Conservation (phyloP, 2,113 vertebrate species). For the Aramus guarauna region DNA sequence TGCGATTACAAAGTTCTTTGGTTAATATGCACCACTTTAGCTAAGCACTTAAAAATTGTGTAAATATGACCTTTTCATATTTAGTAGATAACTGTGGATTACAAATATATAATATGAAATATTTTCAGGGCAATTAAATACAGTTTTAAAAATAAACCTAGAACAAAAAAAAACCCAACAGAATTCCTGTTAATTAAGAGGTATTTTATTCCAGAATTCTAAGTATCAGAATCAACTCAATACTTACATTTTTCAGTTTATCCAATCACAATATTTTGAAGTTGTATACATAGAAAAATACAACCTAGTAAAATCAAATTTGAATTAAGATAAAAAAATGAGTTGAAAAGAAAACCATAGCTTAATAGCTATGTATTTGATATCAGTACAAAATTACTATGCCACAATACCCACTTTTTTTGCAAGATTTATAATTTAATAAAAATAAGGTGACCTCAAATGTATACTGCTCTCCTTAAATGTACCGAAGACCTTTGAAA, state of each 20-base stretch:
- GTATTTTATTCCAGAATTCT: conserved; percentile 64
- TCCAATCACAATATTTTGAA: conserved; percentile 15
- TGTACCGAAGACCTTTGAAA: background rate
- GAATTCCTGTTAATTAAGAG: background rate
- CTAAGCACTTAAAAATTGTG: background rate
- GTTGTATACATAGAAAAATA: conserved; percentile 41
- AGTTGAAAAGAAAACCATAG: conserved; percentile 16
- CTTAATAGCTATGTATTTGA: conserved; percentile 7
- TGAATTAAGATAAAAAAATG: background rate
- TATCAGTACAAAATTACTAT: conserved; percentile 21
- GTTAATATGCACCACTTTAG: background rate
- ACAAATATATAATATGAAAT: background rate
- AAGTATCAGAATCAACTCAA: conserved; percentile 33
- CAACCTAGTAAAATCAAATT: background rate
- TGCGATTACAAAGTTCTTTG: background rate
- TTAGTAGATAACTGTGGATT: background rate
- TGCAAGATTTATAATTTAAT: conserved; percentile 16
- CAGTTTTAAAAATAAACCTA: fast-evolving
- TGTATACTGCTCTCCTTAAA: conserved; percentile 1
- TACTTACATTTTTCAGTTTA: conserved; percentile 3
- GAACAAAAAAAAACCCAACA: background rate
- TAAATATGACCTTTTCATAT: background rate
- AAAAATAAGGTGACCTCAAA: conserved; percentile 46
- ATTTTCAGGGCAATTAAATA: background rate
- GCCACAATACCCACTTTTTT: background rate